Evolutionary conservation across 2,113 vertebrate genomes (phyloP).

Genomic region (Neogobius melanostomus): DNA sequence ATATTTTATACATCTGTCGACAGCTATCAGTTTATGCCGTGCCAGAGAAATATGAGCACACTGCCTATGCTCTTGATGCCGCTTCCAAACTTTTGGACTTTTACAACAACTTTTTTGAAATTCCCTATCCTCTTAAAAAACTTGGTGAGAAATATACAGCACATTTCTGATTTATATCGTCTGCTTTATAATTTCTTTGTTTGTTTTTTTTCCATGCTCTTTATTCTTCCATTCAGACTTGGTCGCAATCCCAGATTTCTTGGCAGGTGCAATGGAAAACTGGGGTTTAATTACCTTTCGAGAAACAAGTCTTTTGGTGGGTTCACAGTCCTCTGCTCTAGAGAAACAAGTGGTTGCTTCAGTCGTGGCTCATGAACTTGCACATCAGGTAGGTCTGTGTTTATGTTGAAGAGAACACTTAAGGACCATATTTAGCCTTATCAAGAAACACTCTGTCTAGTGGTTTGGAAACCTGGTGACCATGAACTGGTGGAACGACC

Average conservation of each 20-base stretch:
- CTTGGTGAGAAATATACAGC: conserved; percentile 78
- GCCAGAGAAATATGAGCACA: conserved; percentile 84
- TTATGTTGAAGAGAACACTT: neutral
- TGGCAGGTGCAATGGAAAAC: conserved; percentile 95
- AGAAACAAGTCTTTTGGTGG: conserved; percentile 85
- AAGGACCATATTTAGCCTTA: conserved; percentile 9
- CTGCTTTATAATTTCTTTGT: neutral
- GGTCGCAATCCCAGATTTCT: conserved; percentile 92
- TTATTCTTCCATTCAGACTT: conserved; percentile 78
- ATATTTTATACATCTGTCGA: neutral
- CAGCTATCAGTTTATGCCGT: conserved; percentile 89
- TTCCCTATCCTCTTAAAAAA: conserved; percentile 87
- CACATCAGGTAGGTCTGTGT: conserved; percentile 87
- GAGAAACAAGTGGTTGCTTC: conserved; percentile 89
- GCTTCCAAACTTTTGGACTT: conserved; percentile 84
- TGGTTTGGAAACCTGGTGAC: conserved; percentile 99
- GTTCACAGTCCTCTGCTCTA: conserved; percentile 79
- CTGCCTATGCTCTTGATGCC: conserved; percentile 80
- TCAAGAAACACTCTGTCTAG: conserved; percentile 60
- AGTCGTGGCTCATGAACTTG: conserved; percentile 91
- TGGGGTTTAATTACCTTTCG: conserved; percentile 94
- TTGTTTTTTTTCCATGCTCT: neutral
- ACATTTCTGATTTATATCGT: neutral
- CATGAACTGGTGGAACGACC: conserved; percentile 96
- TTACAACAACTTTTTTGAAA: conserved; percentile 86